Base-by-base conservation (phyloP, 1,140 invertebrate genomes). In the Drosophila nigromelanica region DNA sequence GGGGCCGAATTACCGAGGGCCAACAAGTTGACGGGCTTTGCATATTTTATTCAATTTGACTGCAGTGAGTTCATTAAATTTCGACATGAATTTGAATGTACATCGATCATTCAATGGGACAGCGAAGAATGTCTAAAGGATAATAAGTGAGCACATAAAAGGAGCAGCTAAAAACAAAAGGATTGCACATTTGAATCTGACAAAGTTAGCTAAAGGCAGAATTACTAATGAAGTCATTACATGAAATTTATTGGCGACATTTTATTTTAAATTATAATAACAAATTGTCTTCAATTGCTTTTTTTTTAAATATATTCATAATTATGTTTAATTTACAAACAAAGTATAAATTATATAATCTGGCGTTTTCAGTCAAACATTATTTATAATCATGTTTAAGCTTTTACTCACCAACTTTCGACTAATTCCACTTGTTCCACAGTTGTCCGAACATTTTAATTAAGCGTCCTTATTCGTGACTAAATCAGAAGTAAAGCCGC, bases 401-500 rank as follows among this genome's bases (percentile, higher is more conserved):
- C 37, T 42, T 11, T 18, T 10, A 51, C 5, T 12, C 30, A 37
- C 3, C 18, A 24, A 6, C n/a, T 18, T 18, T 8, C 5, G 15
- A 35, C 35, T 7, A 40, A 37, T 24, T 35, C 35, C 33, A 24
- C 18, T 54, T 21, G 51, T 40, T 37, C 15, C 8, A 37, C 50
- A 35, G 15, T 37, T 52, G 27, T 10, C 1, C 5, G n/a, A n/a
- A 30, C 21, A 8, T 56, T 56, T 30, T 56, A 56, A 56, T 56
- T 56, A 56, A 56, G 14, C 54, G 10, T 10, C 10, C 24, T 15
- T 27, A 43, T 15, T 54, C 15, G 18, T 27, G 18, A 24, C 54
- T 58, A 18, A 58, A 43, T 58, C 27, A 30, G n/a, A 47, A 5
- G 24, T 15, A 52, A 78, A 78, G 59, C 76, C 43, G 76, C 76